Conservation (phyloP, 2,888 invertebrate genomes). For the Scaeva pyrastri region DNA sequence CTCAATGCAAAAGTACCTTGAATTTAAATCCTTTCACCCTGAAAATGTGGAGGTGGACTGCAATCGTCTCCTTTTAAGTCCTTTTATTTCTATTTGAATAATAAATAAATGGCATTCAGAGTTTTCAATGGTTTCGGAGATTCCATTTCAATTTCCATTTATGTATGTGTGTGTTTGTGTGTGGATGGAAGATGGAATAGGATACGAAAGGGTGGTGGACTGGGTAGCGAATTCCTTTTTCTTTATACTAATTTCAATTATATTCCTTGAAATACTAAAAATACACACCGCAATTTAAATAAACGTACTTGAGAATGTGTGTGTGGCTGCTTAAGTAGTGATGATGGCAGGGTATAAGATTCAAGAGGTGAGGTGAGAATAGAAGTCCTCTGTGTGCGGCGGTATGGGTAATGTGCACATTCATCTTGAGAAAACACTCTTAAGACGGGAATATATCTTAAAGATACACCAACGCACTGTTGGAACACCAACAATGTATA, state of each 20-base stretch:
- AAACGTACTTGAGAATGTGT: constrained; percentile 63
- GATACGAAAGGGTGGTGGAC: too few species aligned
- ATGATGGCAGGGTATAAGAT: constrained; percentile 49
- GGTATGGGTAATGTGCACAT: constrained; percentile 24
- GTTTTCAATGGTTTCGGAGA: constrained; percentile 42
- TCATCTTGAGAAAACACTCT: constrained; percentile 35
- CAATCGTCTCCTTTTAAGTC: constrained; percentile 5
- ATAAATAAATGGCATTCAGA: constrained; percentile 58
- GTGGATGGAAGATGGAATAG: background rate
- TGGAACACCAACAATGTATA: constrained; percentile 3
- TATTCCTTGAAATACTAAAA: constrained; percentile 62
- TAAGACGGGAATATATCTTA: background rate
- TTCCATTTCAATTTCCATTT: constrained; percentile 64
- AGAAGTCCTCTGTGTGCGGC: constrained; percentile 8
- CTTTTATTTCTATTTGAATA: constrained; percentile 64
- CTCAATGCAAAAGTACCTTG: constrained; percentile 3
- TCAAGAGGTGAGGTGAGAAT: constrained; percentile 63
- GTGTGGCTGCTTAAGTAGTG: constrained; percentile 54
- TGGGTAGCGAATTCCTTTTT: constrained; percentile 25
- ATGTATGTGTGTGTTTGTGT: background rate
- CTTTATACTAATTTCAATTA: constrained; percentile 65
- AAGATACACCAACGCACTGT: constrained; percentile 19
- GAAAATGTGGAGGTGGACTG: background rate
- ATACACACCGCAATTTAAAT: constrained; percentile 68
- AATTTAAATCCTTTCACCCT: background rate